Base-by-base conservation (phyloP, 2,797 vertebrate species). In the Sebastes matsubarae region DNA sequence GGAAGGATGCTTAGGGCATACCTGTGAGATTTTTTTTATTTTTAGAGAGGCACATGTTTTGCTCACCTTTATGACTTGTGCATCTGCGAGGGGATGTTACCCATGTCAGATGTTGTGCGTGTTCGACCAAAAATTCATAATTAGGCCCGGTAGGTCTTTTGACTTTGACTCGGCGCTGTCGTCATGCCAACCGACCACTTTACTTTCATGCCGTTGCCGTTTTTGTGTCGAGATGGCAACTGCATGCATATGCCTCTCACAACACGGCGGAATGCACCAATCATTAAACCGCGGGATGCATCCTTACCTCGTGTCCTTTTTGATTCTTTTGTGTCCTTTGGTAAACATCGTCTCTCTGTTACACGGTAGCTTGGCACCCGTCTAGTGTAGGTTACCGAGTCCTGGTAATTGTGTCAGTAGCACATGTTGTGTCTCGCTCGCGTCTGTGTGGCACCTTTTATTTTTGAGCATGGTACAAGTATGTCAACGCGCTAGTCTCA, bases 151-250 rank as follows among this genome's bases (percentile, higher is more conserved):
- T 83, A 87, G 89, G 85, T 92, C 79, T 82, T 93, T 88, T 86
- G 88, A 84, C 83, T 90, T 87, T 90, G 86, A 89, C 84, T 87
- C 58, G 1, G 74, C 0, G 27, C 83, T 77, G 93, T 93, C 84
- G 92, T 92, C 92, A 93, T 93, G 92, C 88, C 92, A 94, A 94
- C 92, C 75, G 36, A 72, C 86, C 80, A 85, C 87, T 92, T 86
- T 90, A 75, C 87, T 86, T 93, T 92, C 92, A 83, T 93, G 85
- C 79, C 8, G 46, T 83, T 90, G 73, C 85, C 84, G 79, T 90
- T 24, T 91, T 91, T 88, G 88, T 92, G 87, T 87, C 72, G 84
- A 89, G 83, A 88, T 91, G 82, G 87, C 88, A 93, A 88, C 89
- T 61, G 82, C 85, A 87, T 80, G 70, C 80, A 87, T 87, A 90